These are phyloP conservation scores for Cantharis rustica DNA, from an alignment of 2,888 invertebrate species.

Conservation along the genomic window DNA sequence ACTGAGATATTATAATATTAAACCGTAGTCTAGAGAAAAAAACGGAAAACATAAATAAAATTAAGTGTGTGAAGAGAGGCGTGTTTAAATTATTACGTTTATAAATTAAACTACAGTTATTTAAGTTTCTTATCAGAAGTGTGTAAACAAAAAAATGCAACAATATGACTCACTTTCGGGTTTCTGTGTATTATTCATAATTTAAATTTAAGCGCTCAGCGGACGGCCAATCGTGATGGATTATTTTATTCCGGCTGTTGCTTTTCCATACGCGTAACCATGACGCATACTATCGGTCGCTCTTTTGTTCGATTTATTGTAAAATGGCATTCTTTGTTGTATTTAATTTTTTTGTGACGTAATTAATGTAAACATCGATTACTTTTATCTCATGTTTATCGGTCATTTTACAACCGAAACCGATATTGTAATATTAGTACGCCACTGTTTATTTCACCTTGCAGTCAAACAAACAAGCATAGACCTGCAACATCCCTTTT, in stretches of 20 bases:
- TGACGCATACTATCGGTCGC: neutral
- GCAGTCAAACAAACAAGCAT: conserved; percentile 9
- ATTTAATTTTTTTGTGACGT: neutral
- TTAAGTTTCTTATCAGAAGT: neutral
- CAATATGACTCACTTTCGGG: neutral
- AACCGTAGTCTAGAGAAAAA: neutral
- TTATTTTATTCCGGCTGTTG: neutral
- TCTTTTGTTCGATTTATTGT: neutral
- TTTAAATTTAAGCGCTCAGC: neutral
- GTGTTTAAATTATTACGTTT: neutral
- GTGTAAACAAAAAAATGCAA: neutral
- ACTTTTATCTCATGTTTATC: neutral
- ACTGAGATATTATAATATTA: too few species aligned
- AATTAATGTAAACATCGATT: neutral
- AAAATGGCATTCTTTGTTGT: neutral
- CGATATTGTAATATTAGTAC: neutral
- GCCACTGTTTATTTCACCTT: conserved; percentile 4
- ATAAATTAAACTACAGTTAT: neutral
- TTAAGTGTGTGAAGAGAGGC: neutral
- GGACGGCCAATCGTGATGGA: neutral
- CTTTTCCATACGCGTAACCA: neutral
- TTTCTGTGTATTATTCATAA: neutral
- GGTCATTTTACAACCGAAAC: neutral
- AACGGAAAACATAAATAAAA: neutral
- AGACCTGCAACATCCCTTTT: conserved; percentile 10